Conservation (phyloP, 1,140 invertebrate species). For the Drosophila nasuta region DNA sequence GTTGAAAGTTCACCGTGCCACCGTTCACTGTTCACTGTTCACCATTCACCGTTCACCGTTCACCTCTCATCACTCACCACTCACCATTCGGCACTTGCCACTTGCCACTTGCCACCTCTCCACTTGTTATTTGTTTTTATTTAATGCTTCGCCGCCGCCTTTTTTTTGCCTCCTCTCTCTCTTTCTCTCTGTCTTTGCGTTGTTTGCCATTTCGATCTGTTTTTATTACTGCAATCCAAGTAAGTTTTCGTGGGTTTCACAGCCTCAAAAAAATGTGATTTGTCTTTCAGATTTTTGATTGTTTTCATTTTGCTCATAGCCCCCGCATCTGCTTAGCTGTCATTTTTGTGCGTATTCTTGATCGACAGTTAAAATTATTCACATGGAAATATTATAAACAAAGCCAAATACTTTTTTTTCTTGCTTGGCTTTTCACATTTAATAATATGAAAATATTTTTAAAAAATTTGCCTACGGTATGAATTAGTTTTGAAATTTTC, state of each 20-base stretch:
- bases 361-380: neutral
- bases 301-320: neutral
- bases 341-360: neutral
- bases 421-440: too few species aligned
- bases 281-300: neutral
- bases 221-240: neutral
- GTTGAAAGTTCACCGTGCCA: neutral
- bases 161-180: conserved; percentile 25
- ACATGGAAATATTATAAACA: neutral
- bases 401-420: too few species aligned
- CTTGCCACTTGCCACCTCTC: conserved; percentile 13
- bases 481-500: too few species aligned
- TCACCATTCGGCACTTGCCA: neutral
- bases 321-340: neutral
- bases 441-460: too few species aligned
- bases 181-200: conserved; percentile 16
- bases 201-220: conserved; percentile 13
- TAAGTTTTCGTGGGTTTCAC: neutral
- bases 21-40: neutral
- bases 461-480: too few species aligned
- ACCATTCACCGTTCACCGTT: neutral
- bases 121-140: conserved; percentile 49
- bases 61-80: neutral
- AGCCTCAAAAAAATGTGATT: neutral
- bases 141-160: conserved; percentile 30